A percentile compares a stretch with the other conserved stretches of the same genome.
Evolutionary conservation across 2,113 vertebrate genomes (phyloP).

Genomic region (Meleagris gallopavo): DNA sequence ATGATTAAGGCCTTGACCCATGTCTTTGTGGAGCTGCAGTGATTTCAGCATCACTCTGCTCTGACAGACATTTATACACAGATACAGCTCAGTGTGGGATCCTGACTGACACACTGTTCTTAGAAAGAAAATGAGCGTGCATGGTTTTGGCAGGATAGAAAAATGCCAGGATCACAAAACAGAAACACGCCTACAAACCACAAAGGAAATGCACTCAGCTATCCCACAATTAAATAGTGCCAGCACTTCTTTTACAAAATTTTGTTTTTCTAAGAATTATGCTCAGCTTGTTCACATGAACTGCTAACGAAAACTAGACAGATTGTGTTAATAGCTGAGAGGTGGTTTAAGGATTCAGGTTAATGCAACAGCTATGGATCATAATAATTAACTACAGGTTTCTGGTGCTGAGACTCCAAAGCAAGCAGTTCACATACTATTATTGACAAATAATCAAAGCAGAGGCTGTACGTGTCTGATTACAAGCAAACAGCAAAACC

Average conservation of each 20-base stretch:
- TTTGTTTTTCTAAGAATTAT: not conserved
- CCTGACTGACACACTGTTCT: not conserved
- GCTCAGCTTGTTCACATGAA: not conserved
- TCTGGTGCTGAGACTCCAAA: not conserved
- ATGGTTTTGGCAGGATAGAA: not conserved
- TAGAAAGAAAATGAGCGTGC: not conserved
- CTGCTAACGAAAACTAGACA: not conserved
- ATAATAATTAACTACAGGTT: constrained; percentile 31
- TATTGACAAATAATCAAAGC: not conserved
- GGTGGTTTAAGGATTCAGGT: constrained; percentile 3
- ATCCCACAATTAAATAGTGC: not conserved
- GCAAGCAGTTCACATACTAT: not conserved
- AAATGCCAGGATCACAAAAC: not conserved
- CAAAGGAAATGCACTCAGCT: not conserved
- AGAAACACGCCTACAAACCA: not conserved
- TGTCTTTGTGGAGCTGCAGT: not conserved
- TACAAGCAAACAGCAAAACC: not conserved
- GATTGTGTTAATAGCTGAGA: not conserved
- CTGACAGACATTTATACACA: rapidly evolving
- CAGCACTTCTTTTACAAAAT: not conserved
- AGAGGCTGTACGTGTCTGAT: not conserved
- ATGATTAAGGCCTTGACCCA: not conserved
- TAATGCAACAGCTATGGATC: constrained; percentile 1
- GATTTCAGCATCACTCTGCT: not conserved
- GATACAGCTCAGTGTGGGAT: not conserved